Percentiles rank a stretch among this genome's conserved stretches.
These are phyloP conservation scores for Theristus sp. DNA, from an alignment of 2,888 invertebrate species.

Conservation along the genomic window DNA sequence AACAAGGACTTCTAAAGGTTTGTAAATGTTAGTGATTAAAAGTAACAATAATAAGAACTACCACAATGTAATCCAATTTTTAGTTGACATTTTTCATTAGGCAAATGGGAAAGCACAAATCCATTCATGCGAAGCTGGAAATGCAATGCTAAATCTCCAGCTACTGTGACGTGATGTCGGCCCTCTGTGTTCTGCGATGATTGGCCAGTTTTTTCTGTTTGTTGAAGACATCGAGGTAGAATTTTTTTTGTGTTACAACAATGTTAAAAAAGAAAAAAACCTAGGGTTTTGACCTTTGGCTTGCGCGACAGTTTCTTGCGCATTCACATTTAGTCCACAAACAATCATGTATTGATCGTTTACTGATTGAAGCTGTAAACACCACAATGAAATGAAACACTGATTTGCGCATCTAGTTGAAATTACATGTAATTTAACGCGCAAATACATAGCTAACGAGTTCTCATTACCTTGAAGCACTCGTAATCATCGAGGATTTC, in stretches of 20 bases:
- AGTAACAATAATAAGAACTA: no score
- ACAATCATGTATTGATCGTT: conserved; percentile 7
- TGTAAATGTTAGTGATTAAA: no score
- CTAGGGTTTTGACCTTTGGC: no score
- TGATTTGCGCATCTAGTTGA: no score
- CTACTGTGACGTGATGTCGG: neutral
- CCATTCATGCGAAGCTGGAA: neutral
- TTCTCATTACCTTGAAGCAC: neutral
- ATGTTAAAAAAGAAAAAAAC: no score
- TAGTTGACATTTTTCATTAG: conserved; percentile 1
- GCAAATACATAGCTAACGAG: no score
- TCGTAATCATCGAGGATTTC: conserved; percentile 44
- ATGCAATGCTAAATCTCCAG: conserved; percentile 1
- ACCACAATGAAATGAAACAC: no score
- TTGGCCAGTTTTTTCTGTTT: no score
- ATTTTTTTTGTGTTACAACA: neutral
- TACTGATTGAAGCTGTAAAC: conserved; percentile 5
- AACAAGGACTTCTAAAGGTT: no score
- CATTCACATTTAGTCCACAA: neutral
- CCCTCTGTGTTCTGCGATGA: neutral
- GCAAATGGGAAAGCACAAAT: neutral
- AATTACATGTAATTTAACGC: no score
- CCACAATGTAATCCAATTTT: neutral
- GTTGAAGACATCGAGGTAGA: no score
- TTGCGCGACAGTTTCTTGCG: neutral